Evolutionary conservation across 1,140 invertebrate genomes (phyloP).

Genomic region (Aphelenchoides fujianensis): DNA sequence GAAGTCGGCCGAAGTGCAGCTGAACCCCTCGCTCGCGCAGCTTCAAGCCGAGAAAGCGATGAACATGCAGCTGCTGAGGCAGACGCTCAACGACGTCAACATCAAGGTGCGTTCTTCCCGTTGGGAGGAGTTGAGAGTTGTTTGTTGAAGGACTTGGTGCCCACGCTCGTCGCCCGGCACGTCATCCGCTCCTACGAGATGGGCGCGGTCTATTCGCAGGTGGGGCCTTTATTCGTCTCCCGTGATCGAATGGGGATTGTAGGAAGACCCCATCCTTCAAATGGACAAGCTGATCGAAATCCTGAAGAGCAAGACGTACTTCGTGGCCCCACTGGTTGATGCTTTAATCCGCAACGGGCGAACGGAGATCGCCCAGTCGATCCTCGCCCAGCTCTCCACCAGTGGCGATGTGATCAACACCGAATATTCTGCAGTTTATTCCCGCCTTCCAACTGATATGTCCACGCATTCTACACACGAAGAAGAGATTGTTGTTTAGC

Average conservation of each 20-base stretch:
- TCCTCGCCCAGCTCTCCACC: conserved; percentile 1
- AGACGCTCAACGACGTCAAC: conserved; percentile 36
- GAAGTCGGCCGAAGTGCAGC: neutral
- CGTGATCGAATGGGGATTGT: conserved; percentile 20
- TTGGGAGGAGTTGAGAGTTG: no score
- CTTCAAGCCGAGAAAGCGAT: conserved; percentile 44
- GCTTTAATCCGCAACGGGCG: conserved; percentile 54
- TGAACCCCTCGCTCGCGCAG: conserved; percentile 39
- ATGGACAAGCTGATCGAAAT: conserved; percentile 56
- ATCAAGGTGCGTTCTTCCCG: no score
- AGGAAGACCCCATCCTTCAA: conserved; percentile 36
- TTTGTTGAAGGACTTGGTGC: conserved; percentile 57
- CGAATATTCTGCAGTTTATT: neutral
- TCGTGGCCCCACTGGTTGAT: conserved; percentile 52
- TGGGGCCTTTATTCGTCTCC: conserved; percentile 4
- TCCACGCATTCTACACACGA: no score
- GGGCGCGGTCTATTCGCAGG: conserved; percentile 52
- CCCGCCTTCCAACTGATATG: neutral
- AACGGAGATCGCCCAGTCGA: conserved; percentile 31
- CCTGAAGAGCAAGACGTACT: conserved; percentile 57
- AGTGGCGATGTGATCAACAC: no score
- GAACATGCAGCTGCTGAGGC: conserved; percentile 46
- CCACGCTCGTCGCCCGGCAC: conserved; percentile 52
- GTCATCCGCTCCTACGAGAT: conserved; percentile 53
- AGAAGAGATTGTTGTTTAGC: no score